Conservation (phyloP, 2,797 vertebrate species). For the Brachyrhaphis roseni region DNA sequence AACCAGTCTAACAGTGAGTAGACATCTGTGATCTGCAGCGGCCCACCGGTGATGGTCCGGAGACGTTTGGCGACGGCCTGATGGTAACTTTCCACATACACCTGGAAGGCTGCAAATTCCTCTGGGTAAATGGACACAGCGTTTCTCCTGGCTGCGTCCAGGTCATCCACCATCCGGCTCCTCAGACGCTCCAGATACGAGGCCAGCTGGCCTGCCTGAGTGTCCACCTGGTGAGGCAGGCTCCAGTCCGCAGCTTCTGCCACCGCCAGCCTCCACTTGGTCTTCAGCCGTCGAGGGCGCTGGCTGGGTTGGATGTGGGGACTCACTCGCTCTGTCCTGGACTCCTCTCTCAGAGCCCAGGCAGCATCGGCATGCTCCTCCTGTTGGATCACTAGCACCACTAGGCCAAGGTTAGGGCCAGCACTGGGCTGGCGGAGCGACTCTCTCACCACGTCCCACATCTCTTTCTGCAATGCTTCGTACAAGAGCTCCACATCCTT, state of each 20-base stretch:
- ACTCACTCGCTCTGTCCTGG: constrained; percentile 52
- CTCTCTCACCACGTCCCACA: constrained; percentile 90
- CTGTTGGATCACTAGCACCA: constrained; percentile 90
- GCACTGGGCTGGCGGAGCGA: constrained; percentile 84
- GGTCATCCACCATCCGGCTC: constrained; percentile 84
- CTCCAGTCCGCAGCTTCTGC: constrained; percentile 84
- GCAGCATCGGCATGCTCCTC: constrained; percentile 86
- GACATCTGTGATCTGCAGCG: constrained; percentile 86
- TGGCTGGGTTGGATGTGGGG: constrained; percentile 61
- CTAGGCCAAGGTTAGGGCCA: constrained; percentile 82
- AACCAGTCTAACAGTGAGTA: constrained; percentile 93
- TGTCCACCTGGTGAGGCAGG: constrained; percentile 81
- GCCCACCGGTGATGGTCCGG: constrained; percentile 76
- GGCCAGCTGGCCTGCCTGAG: constrained; percentile 82
- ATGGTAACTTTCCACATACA: constrained; percentile 92
- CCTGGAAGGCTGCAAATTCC: constrained; percentile 85
- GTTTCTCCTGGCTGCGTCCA: constrained; percentile 85
- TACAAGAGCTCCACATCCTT: constrained; percentile 93
- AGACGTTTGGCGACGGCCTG: constrained; percentile 85
- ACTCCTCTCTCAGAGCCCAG: constrained; percentile 73
- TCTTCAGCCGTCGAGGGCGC: constrained; percentile 79
- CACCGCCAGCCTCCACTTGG: constrained; percentile 87
- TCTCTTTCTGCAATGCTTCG: constrained; percentile 89
- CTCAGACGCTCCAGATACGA: constrained; percentile 85
- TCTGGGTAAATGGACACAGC: constrained; percentile 89